Evolutionary conservation across 2,888 invertebrate species (phyloP), one percentile per base, ranked within the genome.

Genomic region (Acronicta leporina): DNA sequence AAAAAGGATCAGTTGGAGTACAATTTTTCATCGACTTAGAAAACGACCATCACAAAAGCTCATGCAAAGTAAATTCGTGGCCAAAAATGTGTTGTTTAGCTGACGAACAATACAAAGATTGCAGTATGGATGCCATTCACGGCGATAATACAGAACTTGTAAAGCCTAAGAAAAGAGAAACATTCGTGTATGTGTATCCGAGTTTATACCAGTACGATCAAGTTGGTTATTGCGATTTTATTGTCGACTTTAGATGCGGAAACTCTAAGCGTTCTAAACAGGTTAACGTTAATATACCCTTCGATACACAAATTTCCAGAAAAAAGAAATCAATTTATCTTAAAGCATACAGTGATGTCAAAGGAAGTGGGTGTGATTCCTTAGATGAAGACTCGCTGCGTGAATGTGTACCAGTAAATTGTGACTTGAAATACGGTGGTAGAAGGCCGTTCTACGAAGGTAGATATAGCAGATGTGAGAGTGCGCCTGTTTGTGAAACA

Each of bases 401-500:
- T 40, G 53, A 83, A 11, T 93, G 93, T 58, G 64, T 55, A 41
- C 87, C 91, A 6, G 85, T 88, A 0, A 75, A 88, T 35, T 93
- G 92, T 75, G 86, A 88, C 63, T 48, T 83, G 0, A 92, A 92
- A 77, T 93, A 93, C 69, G 73, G 76, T 14, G 92, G 89, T 5
- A 68, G 74, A 14, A 86, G 77, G 53, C 78, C 89, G 3, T 85
- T 83, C 69, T 92, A 81, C 48, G 82, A 90, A 55, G 40, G 55
- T 3, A 59, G 53, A 15, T 49, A 50, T 2, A 75, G 75, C 3
- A 84, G 75, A 73, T 93, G 92, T 63, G 63, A 82, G 3, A 77
- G 72, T 64, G 83, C 82, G 35, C 79, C 86, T 2, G 43, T 71
- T 16, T 92, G 92, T 58, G 42, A 77, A 9, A 75, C 82, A 15